Evolutionary conservation across 2,113 vertebrate genomes (phyloP).

Genomic region (Deroptyus accipitrinus): DNA sequence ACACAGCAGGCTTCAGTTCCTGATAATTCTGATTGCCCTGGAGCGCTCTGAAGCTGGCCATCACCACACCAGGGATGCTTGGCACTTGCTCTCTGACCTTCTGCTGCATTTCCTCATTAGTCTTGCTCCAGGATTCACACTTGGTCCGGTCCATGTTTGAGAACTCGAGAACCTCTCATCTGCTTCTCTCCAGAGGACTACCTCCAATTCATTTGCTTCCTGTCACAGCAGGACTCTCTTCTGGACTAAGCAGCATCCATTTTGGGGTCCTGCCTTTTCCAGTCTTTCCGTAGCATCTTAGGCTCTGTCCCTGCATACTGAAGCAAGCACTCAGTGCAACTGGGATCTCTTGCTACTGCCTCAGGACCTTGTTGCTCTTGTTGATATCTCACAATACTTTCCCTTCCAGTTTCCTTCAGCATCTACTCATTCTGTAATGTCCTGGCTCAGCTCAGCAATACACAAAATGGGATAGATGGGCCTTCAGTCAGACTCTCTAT

Average conservation of each 20-base stretch:
- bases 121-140: neutral
- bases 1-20: neutral
- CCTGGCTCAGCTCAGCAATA: neutral
- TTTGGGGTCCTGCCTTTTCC: neutral
- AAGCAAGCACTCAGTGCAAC: neutral
- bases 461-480: neutral
- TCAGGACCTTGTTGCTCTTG: neutral
- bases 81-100: neutral
- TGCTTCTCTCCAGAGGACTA: neutral
- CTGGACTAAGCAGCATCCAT: neutral
- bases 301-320: neutral
- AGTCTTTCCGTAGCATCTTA: neutral
- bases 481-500: neutral
- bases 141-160: neutral
- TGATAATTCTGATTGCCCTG: neutral
- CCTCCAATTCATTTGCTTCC: neutral
- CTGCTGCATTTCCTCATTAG: neutral
- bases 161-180: neutral
- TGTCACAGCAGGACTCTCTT: neutral
- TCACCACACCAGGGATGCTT: neutral
- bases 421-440: neutral
- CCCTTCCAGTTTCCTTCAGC: neutral
- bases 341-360: rapidly evolving
- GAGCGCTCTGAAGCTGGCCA: neutral
- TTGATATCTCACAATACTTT: neutral